phyloP scores from a whole-genome alignment of 2,888 invertebrate species.

The Erpobdella octoculata region DNA sequence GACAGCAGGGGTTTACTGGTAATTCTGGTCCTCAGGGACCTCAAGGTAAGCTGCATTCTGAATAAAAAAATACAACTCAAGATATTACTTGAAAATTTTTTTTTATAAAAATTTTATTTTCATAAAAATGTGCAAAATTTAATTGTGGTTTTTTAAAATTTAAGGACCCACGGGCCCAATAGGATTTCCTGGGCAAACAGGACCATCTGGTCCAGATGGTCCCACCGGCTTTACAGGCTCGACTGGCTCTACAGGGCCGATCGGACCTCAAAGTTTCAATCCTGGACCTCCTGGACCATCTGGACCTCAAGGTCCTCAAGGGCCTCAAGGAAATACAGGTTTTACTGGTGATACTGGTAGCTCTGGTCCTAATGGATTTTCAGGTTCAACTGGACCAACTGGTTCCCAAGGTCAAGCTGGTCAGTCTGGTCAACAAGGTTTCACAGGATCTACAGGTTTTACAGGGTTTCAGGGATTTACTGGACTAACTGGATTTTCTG shows the following conservation, averaged over 20 bases:
- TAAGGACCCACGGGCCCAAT: constrained; percentile 30
- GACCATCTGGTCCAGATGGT: constrained; percentile 27
- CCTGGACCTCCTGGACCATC: constrained; percentile 12
- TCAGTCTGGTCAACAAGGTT: background rate
- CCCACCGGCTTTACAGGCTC: constrained; percentile 58
- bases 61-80: too few relatives aligned
- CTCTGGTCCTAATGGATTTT: constrained; percentile 23
- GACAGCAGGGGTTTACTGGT: background rate
- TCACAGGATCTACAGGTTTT: background rate
- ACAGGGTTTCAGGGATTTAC: background rate
- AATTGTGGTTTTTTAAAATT: constrained; percentile 17
- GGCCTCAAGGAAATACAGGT: constrained; percentile 25
- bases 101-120: background rate
- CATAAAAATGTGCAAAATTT: background rate
- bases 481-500: constrained; percentile 14
- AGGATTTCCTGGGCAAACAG: constrained; percentile 31
- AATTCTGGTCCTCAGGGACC: background rate
- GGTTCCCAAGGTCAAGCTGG: constrained; percentile 26
- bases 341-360: too few relatives aligned
- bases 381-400: constrained; percentile 26
- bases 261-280: constrained; percentile 44
- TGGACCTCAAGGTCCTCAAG: constrained; percentile 29
- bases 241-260: constrained; percentile 64
- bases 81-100: background rate
- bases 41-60: constrained; percentile 9